Evolutionary conservation across 1,140 invertebrate species (phyloP), one percentile per base, ranked within the genome.

Genomic region (Pentalonia nigronervosa): DNA sequence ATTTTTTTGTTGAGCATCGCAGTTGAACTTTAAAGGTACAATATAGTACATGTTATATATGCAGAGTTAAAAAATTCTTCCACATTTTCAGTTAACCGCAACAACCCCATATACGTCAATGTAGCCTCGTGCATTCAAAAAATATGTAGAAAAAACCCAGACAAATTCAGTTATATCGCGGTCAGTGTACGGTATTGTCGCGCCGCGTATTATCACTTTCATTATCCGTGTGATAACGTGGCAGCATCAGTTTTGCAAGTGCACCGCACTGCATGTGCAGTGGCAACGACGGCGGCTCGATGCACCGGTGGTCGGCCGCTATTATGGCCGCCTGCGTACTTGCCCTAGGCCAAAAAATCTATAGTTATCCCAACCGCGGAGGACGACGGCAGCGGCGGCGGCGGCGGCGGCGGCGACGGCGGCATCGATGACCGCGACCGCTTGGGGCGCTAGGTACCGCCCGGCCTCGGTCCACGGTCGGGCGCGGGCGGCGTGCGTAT

Each of bases 281-380:
- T 2, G 36, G 41, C 36, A 23, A 11, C 30, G 14, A 34, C 41
- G 83, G 1, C 9, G 23, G 36, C 3, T 23, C 25, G 25, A 14
- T 30, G 83, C 23, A 25, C 9, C 45, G 7, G 45, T 45, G 14
- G 45, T 3, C 48, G 50, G 20, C 56, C 86, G 48, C n/a, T 50
- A 50, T 88, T 50, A 56, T 45, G 56, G 53, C 34, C 56, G 76
- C 50, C 81, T 20, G 89, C 34, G 91, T 48, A 36, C 91, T 93
- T 93, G 91, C 76, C 91, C 91, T 93, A 93, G 91, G 91, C 91
- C 81, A 93, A 93, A 93, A 92, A 93, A 93, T 93, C 91, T 93
- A 93, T 93, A 93, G 91, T 93, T 93, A 36, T 93, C 67, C 81
- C 76, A 11, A 53, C 60, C 48, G 17, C 67, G 67, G 67, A n/a